phyloP scores from a whole-genome alignment of 2,113 vertebrate genomes.

The Indri indri region DNA sequence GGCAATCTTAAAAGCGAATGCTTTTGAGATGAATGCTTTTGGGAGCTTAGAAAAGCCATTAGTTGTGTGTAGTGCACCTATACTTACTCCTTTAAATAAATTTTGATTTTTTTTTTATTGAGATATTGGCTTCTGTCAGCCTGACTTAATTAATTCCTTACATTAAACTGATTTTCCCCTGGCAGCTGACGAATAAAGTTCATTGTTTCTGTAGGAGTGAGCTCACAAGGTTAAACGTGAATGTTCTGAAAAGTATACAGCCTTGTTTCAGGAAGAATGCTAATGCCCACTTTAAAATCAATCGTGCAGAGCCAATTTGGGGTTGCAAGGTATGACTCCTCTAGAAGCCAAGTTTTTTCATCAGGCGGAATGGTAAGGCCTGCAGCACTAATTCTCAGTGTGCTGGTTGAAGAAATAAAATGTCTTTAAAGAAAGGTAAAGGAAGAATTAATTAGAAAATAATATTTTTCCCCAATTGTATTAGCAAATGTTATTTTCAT shows the following conservation, averaged over 20 bases:
- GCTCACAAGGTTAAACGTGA: conserved; percentile 48
- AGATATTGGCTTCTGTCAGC: background rate
- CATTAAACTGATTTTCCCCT: background rate
- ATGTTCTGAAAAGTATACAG: conserved; percentile 38
- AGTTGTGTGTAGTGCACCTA: background rate
- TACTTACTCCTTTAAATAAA: conserved; percentile 48
- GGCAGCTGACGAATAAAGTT: background rate
- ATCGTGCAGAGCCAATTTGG: background rate
- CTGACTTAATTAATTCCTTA: conserved; percentile 46
- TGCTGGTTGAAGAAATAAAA: conserved; percentile 6
- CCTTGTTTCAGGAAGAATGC: conserved; percentile 49
- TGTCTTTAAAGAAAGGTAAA: conserved; percentile 20
- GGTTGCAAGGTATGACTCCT: background rate
- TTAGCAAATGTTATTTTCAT: conserved; percentile 15
- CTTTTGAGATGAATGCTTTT: background rate
- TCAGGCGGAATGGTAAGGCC: background rate
- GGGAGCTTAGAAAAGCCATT: conserved; percentile 14
- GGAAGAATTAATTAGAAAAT: conserved; percentile 38
- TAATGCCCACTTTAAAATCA: conserved; percentile 37
- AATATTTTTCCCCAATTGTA: background rate
- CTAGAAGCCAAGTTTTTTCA: conserved; percentile 1
- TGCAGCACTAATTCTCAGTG: background rate
- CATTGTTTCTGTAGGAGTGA: conserved; percentile 35
- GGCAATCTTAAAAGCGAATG: background rate
- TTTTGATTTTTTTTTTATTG: background rate